Evolutionary conservation across 2,113 vertebrate genomes (phyloP).

Genomic region (Cyphomyrus discorhynchus): DNA sequence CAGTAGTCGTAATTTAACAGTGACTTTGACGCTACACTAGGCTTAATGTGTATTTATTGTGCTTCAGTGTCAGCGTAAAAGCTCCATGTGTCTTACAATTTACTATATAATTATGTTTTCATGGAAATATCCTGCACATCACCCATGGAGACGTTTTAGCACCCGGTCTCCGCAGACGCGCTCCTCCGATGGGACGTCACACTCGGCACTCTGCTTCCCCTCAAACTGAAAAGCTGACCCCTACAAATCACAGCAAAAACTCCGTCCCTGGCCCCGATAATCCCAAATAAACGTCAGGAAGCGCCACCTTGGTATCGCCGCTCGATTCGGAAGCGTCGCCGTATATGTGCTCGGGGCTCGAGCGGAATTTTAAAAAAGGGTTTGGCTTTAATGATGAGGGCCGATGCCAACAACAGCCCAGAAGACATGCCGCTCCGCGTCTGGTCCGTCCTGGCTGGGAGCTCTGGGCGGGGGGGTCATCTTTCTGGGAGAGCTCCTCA

Average conservation of each 20-base stretch:
- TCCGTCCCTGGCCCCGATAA: background rate
- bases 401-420: background rate
- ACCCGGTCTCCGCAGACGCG: background rate
- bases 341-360: background rate
- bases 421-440: background rate
- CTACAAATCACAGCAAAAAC: background rate
- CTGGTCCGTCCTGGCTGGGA: background rate
- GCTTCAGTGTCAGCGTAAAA: background rate
- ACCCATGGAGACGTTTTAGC: background rate
- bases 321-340: background rate
- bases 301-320: background rate
- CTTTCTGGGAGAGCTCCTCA: conserved; percentile 12
- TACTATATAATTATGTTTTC: background rate
- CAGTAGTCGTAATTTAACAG: background rate
- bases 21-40: background rate
- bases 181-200: background rate
- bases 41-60: background rate
- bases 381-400: background rate
- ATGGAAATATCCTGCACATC: background rate
- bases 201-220: background rate
- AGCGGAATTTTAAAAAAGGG: background rate
- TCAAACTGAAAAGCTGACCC: background rate
- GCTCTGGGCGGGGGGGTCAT: background rate
- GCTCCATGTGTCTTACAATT: background rate
- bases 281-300: background rate